Conservation (phyloP, 2,797 vertebrate species). For the Galaxias olidus region DNA sequence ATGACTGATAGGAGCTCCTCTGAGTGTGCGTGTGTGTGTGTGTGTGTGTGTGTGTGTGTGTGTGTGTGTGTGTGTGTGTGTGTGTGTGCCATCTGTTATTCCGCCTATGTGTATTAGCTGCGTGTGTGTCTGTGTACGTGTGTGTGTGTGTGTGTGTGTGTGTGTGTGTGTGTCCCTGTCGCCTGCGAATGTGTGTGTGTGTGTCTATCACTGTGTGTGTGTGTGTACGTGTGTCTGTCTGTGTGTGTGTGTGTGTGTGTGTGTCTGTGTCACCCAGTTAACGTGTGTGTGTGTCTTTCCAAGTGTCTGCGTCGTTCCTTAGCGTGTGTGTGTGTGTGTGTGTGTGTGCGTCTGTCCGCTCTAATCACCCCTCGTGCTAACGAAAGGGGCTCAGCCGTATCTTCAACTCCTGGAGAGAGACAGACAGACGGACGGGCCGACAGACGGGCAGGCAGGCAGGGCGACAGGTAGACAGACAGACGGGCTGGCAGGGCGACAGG, state of each 20-base stretch:
- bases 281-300: not conserved
- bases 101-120: too few species aligned
- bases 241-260: slow-evolving; percentile 22
- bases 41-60: slow-evolving; percentile 32
- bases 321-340: slow-evolving; percentile 22
- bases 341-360: too few species aligned
- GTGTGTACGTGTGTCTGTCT: too few species aligned
- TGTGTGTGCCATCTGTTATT: not conserved
- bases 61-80: slow-evolving; percentile 23
- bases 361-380: slow-evolving; percentile 1
- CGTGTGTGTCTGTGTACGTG: slow-evolving; percentile 15
- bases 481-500: not conserved
- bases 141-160: slow-evolving; percentile 21
- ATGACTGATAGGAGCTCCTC: slow-evolving; percentile 51
- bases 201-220: slow-evolving; percentile 15
- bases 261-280: not conserved
- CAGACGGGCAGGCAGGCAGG: slow-evolving; percentile 27
- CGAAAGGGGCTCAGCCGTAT: slow-evolving; percentile 59
- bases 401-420: slow-evolving; percentile 33
- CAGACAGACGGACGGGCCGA: slow-evolving; percentile 27
- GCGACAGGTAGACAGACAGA: not conserved
- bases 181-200: slow-evolving; percentile 24
- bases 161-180: slow-evolving; percentile 22
- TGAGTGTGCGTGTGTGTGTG: slow-evolving; percentile 25
- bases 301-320: too few species aligned